phyloP scores from a whole-genome alignment of 1,140 invertebrate species.

The Diabrotica undecimpunctata region DNA sequence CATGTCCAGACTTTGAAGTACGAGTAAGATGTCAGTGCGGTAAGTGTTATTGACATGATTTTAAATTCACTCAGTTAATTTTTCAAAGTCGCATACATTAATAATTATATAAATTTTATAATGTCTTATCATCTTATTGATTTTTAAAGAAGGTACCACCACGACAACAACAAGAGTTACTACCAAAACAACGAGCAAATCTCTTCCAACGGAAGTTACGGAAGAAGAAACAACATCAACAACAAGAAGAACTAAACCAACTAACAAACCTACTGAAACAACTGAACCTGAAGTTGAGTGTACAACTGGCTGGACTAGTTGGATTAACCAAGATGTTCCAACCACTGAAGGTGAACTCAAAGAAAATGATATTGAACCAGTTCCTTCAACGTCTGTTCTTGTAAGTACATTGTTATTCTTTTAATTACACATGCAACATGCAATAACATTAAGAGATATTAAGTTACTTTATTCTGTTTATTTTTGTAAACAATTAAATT shows the following conservation, averaged over 20 bases:
- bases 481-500: too few relatives aligned
- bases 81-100: too few relatives aligned
- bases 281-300: conserved; percentile 51
- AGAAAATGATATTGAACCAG: conserved; percentile 57
- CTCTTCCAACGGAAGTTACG: conserved; percentile 73
- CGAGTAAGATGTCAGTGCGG: conserved; percentile 66
- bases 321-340: conserved; percentile 62
- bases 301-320: conserved; percentile 67
- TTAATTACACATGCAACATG: too few relatives aligned
- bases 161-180: conserved; percentile 56
- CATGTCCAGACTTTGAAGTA: conserved; percentile 71
- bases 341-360: conserved; percentile 22
- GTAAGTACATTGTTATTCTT: conserved; percentile 38
- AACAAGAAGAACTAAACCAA: conserved; percentile 60
- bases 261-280: conserved; percentile 35
- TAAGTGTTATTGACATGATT: conserved; percentile 13
- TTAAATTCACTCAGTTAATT: too few relatives aligned
- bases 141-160: too few relatives aligned
- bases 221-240: conserved; percentile 61
- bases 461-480: too few relatives aligned
- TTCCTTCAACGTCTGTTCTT: conserved; percentile 54
- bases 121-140: too few relatives aligned
- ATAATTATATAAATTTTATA: too few relatives aligned
- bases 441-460: too few relatives aligned
- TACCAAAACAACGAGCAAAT: conserved; percentile 77